These are phyloP conservation scores for Ceratosolen fusciceps DNA, from an alignment of 1,140 invertebrate genomes.

Conservation along the genomic window DNA sequence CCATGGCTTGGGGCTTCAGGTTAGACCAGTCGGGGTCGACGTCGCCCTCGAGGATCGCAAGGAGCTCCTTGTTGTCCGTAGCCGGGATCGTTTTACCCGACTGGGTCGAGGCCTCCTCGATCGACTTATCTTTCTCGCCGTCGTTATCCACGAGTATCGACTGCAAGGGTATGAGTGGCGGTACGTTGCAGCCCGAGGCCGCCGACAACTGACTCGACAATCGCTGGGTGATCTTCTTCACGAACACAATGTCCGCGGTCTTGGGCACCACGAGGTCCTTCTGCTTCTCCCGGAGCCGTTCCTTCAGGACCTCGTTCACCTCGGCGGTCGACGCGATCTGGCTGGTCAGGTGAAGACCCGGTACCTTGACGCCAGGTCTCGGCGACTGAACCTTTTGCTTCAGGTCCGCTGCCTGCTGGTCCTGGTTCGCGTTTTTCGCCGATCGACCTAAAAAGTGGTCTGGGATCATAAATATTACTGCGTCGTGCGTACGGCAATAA, in stretches of 20 bases:
- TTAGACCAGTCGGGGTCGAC: slow-evolving; percentile 70
- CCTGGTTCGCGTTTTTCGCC: slow-evolving; percentile 13
- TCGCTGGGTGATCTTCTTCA: slow-evolving; percentile 70
- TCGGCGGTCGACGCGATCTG: slow-evolving; percentile 66
- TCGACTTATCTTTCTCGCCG: background rate
- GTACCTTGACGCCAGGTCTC: slow-evolving; percentile 55
- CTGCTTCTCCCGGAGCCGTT: slow-evolving; percentile 65
- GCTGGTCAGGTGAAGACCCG: slow-evolving; percentile 62
- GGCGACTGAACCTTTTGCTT: slow-evolving; percentile 52
- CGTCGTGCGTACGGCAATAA: too few relatives aligned
- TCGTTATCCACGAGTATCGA: slow-evolving; percentile 6
- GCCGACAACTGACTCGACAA: slow-evolving; percentile 66
- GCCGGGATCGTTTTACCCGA: slow-evolving; percentile 35
- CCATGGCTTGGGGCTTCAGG: slow-evolving; percentile 61
- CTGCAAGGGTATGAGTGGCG: slow-evolving; percentile 55
- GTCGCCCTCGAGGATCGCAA: slow-evolving; percentile 71
- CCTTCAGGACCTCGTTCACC: slow-evolving; percentile 66
- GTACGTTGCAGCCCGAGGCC: slow-evolving; percentile 49
- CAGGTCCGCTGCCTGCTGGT: slow-evolving; percentile 19
- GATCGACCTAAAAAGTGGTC: slow-evolving; percentile 20
- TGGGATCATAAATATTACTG: slow-evolving; percentile 10
- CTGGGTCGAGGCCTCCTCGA: background rate
- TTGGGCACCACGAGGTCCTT: slow-evolving; percentile 62
- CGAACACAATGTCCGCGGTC: slow-evolving; percentile 69
- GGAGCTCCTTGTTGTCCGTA: slow-evolving; percentile 67